Evolutionary conservation across 2,113 vertebrate species (phyloP).

Genomic region (Antechinus flavipes): DNA sequence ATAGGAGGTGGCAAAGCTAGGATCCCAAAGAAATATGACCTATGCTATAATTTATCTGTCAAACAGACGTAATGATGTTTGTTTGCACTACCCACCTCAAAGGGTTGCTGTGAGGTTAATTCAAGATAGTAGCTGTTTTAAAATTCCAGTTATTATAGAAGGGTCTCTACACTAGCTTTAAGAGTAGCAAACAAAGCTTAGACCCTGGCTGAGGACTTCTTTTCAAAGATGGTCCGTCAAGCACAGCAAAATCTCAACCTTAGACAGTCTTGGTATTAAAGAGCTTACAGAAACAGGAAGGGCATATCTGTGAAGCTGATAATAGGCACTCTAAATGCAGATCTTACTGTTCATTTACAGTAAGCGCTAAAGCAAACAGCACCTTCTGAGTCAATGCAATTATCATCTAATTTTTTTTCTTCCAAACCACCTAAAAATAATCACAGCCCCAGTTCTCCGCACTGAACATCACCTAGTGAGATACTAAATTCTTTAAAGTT

Average conservation of each 20-base stretch:
- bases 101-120: not conserved
- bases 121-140: not conserved
- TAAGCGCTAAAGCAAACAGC: conserved; percentile 7
- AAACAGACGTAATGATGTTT: not conserved
- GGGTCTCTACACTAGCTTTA: not conserved
- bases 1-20: not conserved
- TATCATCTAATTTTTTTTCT: not conserved
- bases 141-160: not conserved
- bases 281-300: not conserved
- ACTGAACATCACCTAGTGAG: not conserved
- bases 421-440: not conserved
- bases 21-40: not conserved
- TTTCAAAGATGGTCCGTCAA: not conserved
- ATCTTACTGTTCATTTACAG: not conserved
- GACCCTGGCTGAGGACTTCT: not conserved
- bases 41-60: not conserved
- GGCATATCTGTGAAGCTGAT: not conserved
- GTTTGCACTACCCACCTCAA: not conserved
- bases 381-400: conserved; percentile 2
- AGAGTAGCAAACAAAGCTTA: not conserved
- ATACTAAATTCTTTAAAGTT: not conserved
- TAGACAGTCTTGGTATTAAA: not conserved
- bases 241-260: not conserved
- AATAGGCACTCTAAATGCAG: not conserved
- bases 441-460: not conserved